Percentiles rank a stretch among this genome's conserved stretches.
Evolutionary conservation across 37 sponge, comb jelly and placozoan genomes (phyloP).

Genomic region (Beroe forskalii): DNA sequence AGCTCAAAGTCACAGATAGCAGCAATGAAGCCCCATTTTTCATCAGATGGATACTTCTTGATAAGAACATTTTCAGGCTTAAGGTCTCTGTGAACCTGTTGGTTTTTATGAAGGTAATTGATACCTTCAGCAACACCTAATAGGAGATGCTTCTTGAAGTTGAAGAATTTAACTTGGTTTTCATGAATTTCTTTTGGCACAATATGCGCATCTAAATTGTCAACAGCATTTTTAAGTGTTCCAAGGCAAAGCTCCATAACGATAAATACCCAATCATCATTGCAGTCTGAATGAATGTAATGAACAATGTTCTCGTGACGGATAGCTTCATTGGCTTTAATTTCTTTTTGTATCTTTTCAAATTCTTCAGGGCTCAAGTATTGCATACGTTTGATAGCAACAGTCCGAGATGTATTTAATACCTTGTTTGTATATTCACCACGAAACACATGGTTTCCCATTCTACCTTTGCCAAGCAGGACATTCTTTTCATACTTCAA

Average conservation of each 20-base stretch:
- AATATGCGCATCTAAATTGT: not conserved
- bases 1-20: not conserved
- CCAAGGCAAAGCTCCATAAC: not conserved
- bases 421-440: not conserved
- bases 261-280: not conserved
- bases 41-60: not conserved
- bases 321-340: not conserved
- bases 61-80: not conserved
- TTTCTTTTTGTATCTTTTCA: not conserved
- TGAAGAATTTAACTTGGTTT: not conserved
- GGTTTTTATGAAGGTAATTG: not conserved
- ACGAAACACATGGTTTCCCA: not conserved
- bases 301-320: not conserved
- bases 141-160: not conserved
- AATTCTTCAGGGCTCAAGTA: not conserved
- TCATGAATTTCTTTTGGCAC: not conserved
- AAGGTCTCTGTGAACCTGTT: not conserved
- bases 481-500: too few species aligned
- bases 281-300: not conserved
- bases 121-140: not conserved
- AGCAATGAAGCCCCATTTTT: not conserved
- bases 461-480: not conserved
- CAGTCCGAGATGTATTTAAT: too few species aligned
- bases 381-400: not conserved
- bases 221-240: not conserved